Evolutionary conservation across 2,888 invertebrate genomes (phyloP).

Genomic region (Ochropacha duplaris): DNA sequence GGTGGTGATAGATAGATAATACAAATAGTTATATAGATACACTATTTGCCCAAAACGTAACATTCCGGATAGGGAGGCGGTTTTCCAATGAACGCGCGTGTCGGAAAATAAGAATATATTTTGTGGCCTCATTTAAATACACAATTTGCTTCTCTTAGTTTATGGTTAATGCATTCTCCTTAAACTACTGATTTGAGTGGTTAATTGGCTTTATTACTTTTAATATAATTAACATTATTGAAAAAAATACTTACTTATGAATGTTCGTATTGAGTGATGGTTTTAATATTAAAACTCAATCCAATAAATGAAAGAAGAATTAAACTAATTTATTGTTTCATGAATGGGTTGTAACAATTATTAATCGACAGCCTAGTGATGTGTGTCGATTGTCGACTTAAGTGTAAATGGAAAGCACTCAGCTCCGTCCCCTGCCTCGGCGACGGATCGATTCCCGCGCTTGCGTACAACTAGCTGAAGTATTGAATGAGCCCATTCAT

Average conservation of each 20-base stretch:
- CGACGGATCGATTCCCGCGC: constrained; percentile 59
- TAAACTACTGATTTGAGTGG: too few species aligned
- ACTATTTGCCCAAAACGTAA: constrained; percentile 37
- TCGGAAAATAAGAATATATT: background rate
- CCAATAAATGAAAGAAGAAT: too few species aligned
- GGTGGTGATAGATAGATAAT: background rate
- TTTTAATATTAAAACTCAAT: too few species aligned
- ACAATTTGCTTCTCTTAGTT: too few species aligned
- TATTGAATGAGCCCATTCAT: constrained; percentile 74
- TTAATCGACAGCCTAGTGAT: background rate
- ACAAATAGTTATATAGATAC: constrained; percentile 4
- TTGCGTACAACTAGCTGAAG: constrained; percentile 45
- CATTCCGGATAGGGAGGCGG: constrained; percentile 27
- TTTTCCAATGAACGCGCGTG: background rate
- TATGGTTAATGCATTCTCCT: too few species aligned
- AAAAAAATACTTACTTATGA: too few species aligned
- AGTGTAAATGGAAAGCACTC: constrained; percentile 26
- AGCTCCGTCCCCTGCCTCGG: constrained; percentile 27
- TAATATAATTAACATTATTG: too few species aligned
- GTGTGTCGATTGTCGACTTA: background rate
- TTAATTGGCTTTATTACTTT: too few species aligned
- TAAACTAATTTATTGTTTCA: too few species aligned
- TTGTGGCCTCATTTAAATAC: background rate
- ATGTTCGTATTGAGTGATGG: too few species aligned
- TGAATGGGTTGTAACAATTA: background rate